Evolutionary conservation across 2,888 invertebrate genomes (phyloP), one percentile per base, ranked within the genome.

Genomic region (Isoperla grammatica): DNA sequence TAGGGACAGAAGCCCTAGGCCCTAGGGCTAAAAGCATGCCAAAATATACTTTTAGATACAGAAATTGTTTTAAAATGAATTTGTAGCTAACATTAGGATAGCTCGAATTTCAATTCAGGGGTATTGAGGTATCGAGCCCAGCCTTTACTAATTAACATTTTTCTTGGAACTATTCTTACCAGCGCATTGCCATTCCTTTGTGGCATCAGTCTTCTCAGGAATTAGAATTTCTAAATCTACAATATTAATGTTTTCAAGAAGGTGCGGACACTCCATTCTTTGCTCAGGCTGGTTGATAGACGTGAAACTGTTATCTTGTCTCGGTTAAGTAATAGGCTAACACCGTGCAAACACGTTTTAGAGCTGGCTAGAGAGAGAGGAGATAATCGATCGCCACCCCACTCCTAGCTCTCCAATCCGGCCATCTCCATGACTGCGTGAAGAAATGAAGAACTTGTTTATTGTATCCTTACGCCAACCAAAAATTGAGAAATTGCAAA

Each of bases 191-290:
- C 78, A 76, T 75, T 82, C 81, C 82, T 83, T 81, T 78, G 82
- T 79, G 76, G 77, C 76, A 72, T 75, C 73, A 68, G 72, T 74
- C 71, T 78, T 78, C 71, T 78, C 69, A 63, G 69, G 75, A 71
- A 75, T 75, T 71, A 77, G 74, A 72, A 77, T 75, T 70, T 72
- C 74, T 69, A 77, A 76, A 73, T 73, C 74, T 69, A 77, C 76
- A 73, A 79, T 75, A 74, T 80, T 81, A 73, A 84, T 81, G 78
- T 82, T 81, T 76, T 82, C 81, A 75, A 78, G 78, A 71, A 85
- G 79, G 78, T 85, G 85, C 71, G 82, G 79, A 76, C 85, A 85
- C 79, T 85, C 84, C 85, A 85, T 85, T 73, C 72, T 15, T 29
- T 29, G 29, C 8, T 29, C 29, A 40, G 42, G 42, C 42, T 12